Conservation (phyloP, 1,140 invertebrate species). For the Fopius arisanus region DNA sequence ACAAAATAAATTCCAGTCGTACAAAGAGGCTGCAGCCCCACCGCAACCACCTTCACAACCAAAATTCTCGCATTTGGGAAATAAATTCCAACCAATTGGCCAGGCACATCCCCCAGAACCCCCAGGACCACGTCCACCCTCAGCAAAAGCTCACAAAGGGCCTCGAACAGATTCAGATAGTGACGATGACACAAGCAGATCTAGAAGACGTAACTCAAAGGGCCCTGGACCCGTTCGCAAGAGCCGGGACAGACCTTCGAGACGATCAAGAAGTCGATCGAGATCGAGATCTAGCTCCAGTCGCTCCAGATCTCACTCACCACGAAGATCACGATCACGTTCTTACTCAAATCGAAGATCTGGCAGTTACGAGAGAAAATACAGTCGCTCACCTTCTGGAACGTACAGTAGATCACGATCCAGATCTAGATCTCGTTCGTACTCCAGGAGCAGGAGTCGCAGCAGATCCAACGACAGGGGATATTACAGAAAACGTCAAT, state of each 20-base stretch:
- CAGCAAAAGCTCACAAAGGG: constrained; percentile 50
- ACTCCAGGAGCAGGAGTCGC: constrained; percentile 65
- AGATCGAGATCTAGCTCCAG: constrained; percentile 65
- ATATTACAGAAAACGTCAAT: constrained; percentile 61
- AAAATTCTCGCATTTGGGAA: constrained; percentile 52
- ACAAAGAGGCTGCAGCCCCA: constrained; percentile 47
- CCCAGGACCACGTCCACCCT: constrained; percentile 44
- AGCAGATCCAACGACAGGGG: constrained; percentile 71
- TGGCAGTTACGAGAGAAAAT: constrained; percentile 67
- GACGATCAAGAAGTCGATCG: constrained; percentile 66
- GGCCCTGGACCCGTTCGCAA: constrained; percentile 37
- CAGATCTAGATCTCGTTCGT: constrained; percentile 70
- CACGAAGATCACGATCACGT: constrained; percentile 64
- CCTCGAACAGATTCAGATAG: constrained; percentile 61
- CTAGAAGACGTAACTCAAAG: constrained; percentile 49
- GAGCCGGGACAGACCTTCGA: constrained; percentile 51
- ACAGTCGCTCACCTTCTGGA: constrained; percentile 65
- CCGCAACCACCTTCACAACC: constrained; percentile 40
- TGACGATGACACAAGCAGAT: constrained; percentile 48
- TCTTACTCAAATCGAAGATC: constrained; percentile 62
- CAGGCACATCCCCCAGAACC: constrained; percentile 53
- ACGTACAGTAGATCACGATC: constrained; percentile 63
- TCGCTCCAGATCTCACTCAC: constrained; percentile 62
- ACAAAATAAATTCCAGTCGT: constrained; percentile 55
- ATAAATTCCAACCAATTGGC: constrained; percentile 62